Evolutionary conservation across 2,888 invertebrate genomes (phyloP).

Genomic region (Chironomus riparius): DNA sequence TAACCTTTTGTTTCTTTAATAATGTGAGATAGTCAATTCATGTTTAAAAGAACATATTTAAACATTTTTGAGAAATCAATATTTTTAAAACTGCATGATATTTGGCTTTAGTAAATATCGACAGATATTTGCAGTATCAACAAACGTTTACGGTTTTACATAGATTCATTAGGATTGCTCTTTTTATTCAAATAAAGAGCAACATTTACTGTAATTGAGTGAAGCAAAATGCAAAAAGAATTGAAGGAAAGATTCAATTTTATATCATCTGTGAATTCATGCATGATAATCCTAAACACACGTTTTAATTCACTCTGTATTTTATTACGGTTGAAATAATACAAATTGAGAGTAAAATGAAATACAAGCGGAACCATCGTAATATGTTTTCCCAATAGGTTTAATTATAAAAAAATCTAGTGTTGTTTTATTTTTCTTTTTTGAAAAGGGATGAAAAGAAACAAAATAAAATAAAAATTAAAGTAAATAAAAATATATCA

Average conservation of each 20-base stretch:
- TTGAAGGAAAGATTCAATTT: conserved; percentile 8
- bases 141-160: background rate
- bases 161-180: background rate
- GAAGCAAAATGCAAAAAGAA: background rate
- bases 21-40: no score
- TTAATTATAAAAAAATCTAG: conserved; percentile 3
- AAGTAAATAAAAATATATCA: no score
- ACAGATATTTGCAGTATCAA: no score
- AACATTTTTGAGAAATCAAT: no score
- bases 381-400: background rate
- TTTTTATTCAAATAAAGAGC: background rate
- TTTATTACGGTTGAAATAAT: background rate
- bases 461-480: background rate
- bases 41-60: no score
- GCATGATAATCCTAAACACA: conserved; percentile 29
- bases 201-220: background rate
- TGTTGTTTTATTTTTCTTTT: background rate
- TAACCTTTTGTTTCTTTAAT: no score
- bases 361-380: background rate
- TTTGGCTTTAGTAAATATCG: no score
- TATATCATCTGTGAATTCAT: conserved; percentile 28
- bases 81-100: no score
- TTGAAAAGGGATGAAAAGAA: background rate
- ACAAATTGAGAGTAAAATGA: background rate
- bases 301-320: conserved; percentile 28